Conservation (phyloP, 2,888 invertebrate species). For the Acleris laterana region DNA sequence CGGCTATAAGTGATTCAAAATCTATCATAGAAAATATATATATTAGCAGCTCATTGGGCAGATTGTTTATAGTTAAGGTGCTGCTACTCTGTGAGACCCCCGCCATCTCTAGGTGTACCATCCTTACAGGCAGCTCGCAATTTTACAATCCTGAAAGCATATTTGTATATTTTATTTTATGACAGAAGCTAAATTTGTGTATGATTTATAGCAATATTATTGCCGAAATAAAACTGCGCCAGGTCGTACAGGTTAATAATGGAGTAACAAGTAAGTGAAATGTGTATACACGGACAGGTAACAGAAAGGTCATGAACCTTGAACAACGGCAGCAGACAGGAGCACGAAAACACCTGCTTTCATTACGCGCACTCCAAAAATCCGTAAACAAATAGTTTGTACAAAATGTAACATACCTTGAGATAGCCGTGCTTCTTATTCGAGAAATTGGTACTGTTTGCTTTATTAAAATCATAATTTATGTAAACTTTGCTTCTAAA, state of each 20-base stretch:
- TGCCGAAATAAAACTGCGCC: background rate
- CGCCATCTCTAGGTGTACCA: constrained; percentile 80
- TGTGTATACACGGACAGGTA: constrained; percentile 21
- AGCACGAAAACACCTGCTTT: constrained; percentile 14
- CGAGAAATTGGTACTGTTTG: constrained; percentile 71
- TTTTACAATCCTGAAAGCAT: constrained; percentile 60
- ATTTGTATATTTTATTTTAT: constrained; percentile 26
- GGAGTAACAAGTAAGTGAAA: constrained; percentile 9
- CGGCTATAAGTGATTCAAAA: constrained; percentile 77
- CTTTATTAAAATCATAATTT: constrained; percentile 80
- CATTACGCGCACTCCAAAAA: background rate
- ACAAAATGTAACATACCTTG: constrained; percentile 61
- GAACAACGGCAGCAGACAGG: constrained; percentile 49
- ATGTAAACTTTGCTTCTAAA: constrained; percentile 60
- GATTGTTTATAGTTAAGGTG: constrained; percentile 74
- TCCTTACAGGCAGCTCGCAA: constrained; percentile 56
- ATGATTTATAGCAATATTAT: background rate
- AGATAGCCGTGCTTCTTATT: constrained; percentile 68
- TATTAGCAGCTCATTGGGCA: constrained; percentile 81
- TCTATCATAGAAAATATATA: constrained; percentile 83
- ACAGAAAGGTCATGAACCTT: constrained; percentile 66
- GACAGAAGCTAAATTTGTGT: background rate
- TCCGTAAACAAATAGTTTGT: background rate
- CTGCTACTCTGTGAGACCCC: constrained; percentile 61
- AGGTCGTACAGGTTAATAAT: constrained; percentile 5